These are phyloP conservation scores for Radopholus similis DNA, from an alignment of 1,140 invertebrate genomes.

Conservation along the genomic window DNA sequence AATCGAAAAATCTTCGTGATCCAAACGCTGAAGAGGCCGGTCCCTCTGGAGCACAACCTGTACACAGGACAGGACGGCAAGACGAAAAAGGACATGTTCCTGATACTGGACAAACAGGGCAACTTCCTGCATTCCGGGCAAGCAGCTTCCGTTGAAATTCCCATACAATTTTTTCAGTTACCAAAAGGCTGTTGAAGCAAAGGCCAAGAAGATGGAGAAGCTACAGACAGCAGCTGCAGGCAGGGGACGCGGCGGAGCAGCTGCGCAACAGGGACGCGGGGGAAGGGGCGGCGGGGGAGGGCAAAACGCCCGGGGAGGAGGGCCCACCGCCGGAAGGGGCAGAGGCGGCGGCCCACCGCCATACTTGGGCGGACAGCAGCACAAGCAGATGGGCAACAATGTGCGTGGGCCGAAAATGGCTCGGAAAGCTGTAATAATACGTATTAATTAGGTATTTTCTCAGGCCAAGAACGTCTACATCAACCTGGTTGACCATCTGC, in stretches of 20 bases:
- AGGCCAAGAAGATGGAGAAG: constrained; percentile 47
- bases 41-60: constrained; percentile 87
- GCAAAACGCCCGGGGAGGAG: background rate
- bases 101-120: constrained; percentile 75
- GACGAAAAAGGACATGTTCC: constrained; percentile 75
- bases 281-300: background rate
- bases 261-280: background rate
- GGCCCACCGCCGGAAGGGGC: background rate
- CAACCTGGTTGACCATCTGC: constrained; percentile 75
- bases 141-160: constrained; percentile 36
- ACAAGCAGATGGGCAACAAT: background rate
- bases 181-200: constrained; percentile 70
- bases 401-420: background rate
- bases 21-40: constrained; percentile 83
- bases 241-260: background rate
- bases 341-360: background rate
- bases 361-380: background rate
- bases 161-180: constrained; percentile 51
- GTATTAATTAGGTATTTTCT: background rate
- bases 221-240: background rate
- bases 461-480: constrained; percentile 76
- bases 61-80: constrained; percentile 75
- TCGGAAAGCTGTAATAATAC: background rate
- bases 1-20: constrained; percentile 88
- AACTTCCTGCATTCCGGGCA: constrained; percentile 64